Evolutionary conservation across 2,888 invertebrate species (phyloP).

Genomic region (Rutpela maculata): DNA sequence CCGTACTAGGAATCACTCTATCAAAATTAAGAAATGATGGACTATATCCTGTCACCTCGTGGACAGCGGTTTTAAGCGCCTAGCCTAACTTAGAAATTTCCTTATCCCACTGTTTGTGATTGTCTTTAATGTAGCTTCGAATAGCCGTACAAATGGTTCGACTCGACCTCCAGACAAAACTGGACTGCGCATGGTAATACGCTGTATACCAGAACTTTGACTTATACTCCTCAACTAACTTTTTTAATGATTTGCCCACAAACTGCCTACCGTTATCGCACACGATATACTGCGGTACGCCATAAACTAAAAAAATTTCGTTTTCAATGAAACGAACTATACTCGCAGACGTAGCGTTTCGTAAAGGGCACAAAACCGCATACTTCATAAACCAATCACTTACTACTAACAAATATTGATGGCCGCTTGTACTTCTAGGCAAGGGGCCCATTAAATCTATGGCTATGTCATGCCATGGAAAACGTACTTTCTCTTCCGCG

Average conservation of each 20-base stretch:
- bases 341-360: not conserved
- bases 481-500: not conserved
- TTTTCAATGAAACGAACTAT: conserved; percentile 41
- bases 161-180: not conserved
- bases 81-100: too few species aligned
- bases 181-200: not conserved
- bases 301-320: conserved; percentile 1
- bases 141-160: conserved; percentile 2
- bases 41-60: too few species aligned
- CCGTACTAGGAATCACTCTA: too few species aligned
- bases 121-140: not conserved
- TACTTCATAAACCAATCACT: too few species aligned
- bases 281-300: conserved; percentile 43
- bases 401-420: not conserved
- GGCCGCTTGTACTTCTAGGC: not conserved
- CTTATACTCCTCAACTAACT: not conserved
- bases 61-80: too few species aligned
- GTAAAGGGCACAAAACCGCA: not conserved
- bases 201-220: not conserved
- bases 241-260: conserved; percentile 27
- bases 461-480: not conserved
- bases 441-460: too few species aligned
- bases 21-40: too few species aligned
- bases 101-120: not conserved
- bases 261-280: conserved; percentile 50